Evolutionary conservation across 2,113 vertebrate genomes (phyloP).

Genomic region (Zosterops hypoxanthus): DNA sequence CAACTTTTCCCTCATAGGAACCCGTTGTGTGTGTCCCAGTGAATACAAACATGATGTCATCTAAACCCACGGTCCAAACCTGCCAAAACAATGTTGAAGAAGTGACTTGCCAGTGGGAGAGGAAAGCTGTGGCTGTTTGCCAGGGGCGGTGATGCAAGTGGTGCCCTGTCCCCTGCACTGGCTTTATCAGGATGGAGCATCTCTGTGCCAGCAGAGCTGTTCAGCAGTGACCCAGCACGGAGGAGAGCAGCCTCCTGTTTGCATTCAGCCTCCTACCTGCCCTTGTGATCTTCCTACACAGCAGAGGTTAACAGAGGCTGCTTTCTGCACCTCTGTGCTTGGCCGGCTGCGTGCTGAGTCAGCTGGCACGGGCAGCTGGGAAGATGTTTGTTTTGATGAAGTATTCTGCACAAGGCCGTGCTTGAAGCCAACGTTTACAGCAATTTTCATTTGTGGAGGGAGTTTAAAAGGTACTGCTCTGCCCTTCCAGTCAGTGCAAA

Average conservation of each 20-base stretch:
- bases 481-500: background rate
- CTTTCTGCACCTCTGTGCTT: background rate
- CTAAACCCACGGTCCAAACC: background rate
- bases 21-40: background rate
- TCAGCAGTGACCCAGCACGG: background rate
- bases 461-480: slow-evolving; percentile 12
- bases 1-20: background rate
- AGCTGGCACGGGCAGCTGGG: slow-evolving; percentile 50
- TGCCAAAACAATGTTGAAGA: background rate
- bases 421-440: background rate
- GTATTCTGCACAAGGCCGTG: background rate
- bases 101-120: background rate
- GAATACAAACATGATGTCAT: background rate
- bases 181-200: background rate
- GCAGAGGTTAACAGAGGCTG: background rate
- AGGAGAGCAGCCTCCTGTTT: background rate
- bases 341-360: slow-evolving; percentile 50
- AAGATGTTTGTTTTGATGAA: slow-evolving; percentile 33
- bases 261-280: background rate
- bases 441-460: background rate
- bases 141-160: background rate
- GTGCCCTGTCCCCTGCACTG: background rate
- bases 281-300: background rate
- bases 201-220: background rate
- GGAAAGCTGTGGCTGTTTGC: background rate